Evolutionary conservation across 2,797 vertebrate species (phyloP).

Genomic region (Emydoidea blandingii): DNA sequence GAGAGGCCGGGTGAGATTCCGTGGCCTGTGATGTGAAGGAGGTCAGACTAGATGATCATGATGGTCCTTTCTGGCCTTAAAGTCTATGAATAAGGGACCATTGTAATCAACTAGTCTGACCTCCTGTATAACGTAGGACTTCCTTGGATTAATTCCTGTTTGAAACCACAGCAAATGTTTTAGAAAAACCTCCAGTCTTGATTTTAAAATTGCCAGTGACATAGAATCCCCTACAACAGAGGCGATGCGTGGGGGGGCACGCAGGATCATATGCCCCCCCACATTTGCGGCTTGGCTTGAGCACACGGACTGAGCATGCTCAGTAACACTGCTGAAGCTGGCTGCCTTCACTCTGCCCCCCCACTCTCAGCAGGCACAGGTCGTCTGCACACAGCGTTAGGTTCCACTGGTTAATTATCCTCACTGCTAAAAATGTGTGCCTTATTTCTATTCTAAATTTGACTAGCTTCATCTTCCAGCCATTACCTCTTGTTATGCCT

Average conservation of each 20-base stretch:
- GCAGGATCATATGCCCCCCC: too few species aligned
- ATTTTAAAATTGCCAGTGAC: rapidly evolving
- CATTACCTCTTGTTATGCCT: not conserved
- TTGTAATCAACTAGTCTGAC: not conserved
- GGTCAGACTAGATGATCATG: not conserved
- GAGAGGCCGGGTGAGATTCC: not conserved
- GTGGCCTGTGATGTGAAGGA: too few species aligned
- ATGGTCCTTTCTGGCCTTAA: not conserved
- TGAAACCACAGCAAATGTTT: not conserved
- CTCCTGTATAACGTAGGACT: not conserved
- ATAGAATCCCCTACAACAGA: not conserved
- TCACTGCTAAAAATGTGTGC: not conserved
- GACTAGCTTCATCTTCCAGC: not conserved
- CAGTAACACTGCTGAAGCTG: too few species aligned
- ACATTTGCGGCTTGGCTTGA: too few species aligned
- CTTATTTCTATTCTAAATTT: not conserved
- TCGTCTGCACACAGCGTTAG: not conserved
- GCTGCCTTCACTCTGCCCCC: too few species aligned
- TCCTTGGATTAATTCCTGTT: not conserved
- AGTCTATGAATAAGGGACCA: not conserved
- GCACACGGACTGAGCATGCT: too few species aligned
- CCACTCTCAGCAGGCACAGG: too few species aligned
- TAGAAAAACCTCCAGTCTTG: not conserved
- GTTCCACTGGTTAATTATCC: not conserved
- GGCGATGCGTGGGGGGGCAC: too few species aligned